Evolutionary conservation across 2,888 invertebrate genomes (phyloP), one percentile per base, ranked within the genome.

Genomic region (Nemapogon koenigi): DNA sequence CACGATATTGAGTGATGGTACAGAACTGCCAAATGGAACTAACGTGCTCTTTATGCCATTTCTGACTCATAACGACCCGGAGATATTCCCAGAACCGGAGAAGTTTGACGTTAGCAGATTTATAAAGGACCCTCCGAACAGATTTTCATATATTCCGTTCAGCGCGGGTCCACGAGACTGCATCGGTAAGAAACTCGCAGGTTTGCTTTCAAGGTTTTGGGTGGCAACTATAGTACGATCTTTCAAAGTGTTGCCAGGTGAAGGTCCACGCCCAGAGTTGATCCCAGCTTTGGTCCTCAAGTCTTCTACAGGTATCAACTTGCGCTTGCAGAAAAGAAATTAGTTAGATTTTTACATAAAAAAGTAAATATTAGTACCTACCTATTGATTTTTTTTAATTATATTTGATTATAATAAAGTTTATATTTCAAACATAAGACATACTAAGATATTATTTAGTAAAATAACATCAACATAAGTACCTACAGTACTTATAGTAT

Each of bases 41-140:
- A 32, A 32, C n/a, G 11, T 32, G 18, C 13, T 32, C 3, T 32
- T 32, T 18, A 11, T 32, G 16, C 32, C 32, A 32, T 32, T 14
- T 17, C 18, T 32, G 6, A 3, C 10, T 17, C 32, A 32, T 17
- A 32, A 11, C n/a, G 4, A 32, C 18, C 32, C 32, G 8, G 18
- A 17, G 16, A 4, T 17, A 14, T 32, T 32, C 18, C 16, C 16
- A 3, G 13, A 32, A n/a, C 18, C 32, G 7, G 17, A 32, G 4
- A 17, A 16, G 16, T 32, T 32, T 32, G 18, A 32, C 11, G 18
- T 18, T 4, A n/a, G 10, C 3, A 32, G 32, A 17, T 32, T 32
- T 17, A 32, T 32, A 4, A 8, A 17, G 10, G 15, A 17, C 13
- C 16, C 6, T 17, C 16, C 18, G 4, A 4, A 10, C 10, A 17